These are phyloP conservation scores for Orthonyx spaldingii DNA, from an alignment of 2,113 vertebrate genomes.

Conservation along the genomic window DNA sequence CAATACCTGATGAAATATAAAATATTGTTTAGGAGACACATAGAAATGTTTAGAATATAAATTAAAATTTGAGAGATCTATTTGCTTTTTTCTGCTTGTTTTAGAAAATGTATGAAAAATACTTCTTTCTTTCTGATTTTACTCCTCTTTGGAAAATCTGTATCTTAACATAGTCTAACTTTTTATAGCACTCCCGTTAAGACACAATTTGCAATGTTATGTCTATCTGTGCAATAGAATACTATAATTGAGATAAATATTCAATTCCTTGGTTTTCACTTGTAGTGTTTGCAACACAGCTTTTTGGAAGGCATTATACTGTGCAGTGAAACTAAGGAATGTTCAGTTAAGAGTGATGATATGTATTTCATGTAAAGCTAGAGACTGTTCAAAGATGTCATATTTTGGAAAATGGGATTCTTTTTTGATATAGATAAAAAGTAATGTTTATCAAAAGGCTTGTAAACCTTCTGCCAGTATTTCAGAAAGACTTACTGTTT, in stretches of 20 bases:
- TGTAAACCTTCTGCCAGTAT: background rate
- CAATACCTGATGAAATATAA: slow-evolving; percentile 14
- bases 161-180: background rate
- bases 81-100: background rate
- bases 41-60: slow-evolving; percentile 21
- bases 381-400: slow-evolving; percentile 1
- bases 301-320: slow-evolving; percentile 44
- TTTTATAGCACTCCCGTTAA: slow-evolving; percentile 29
- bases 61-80: slow-evolving; percentile 51
- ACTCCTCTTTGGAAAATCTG: background rate
- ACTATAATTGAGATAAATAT: slow-evolving; percentile 3
- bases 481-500: background rate
- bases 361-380: background rate
- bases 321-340: background rate
- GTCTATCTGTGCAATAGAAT: slow-evolving; percentile 16
- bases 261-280: slow-evolving; percentile 41
- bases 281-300: background rate
- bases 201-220: slow-evolving; percentile 12
- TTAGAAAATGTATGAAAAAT: slow-evolving; percentile 34
- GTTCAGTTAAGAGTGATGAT: background rate
- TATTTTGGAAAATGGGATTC: slow-evolving; percentile 17
- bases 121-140: background rate
- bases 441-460: background rate
- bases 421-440: slow-evolving; percentile 1
- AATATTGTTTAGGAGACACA: slow-evolving; percentile 33